A percentile compares a stretch with the other conserved stretches of the same genome.
These are phyloP conservation scores for Aporophyla lueneburgensis DNA, from an alignment of 2,888 invertebrate genomes.

Conservation along the genomic window DNA sequence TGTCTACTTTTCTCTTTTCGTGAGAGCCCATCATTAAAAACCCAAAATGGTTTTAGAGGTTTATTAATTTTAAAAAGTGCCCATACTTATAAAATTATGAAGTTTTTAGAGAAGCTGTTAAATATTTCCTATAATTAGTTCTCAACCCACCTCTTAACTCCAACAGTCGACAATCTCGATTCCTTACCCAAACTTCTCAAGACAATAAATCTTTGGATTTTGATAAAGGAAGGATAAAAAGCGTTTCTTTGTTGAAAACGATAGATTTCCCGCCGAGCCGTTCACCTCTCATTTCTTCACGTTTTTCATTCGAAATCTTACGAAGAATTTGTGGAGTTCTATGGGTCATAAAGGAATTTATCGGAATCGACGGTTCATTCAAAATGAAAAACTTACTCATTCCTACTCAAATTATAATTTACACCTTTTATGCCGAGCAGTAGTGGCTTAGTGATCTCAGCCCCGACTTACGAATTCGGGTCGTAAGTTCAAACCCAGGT, in stretches of 20 bases:
- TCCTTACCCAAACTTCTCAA: constrained; percentile 18
- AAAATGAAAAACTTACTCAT: not conserved
- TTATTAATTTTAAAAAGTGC: too few species aligned
- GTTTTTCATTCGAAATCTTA: constrained; percentile 28
- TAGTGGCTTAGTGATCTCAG: too few species aligned
- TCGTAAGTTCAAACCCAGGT: too few species aligned
- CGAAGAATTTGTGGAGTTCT: constrained; percentile 13
- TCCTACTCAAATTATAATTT: not conserved
- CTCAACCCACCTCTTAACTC: not conserved
- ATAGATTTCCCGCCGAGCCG: constrained; percentile 33
- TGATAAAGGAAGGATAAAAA: constrained; percentile 47
- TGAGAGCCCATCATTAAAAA: too few species aligned
- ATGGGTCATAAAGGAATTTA: constrained; percentile 8
- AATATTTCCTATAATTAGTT: not conserved
- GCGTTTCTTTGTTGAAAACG: constrained; percentile 35
- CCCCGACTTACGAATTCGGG: too few species aligned
- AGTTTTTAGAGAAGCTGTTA: too few species aligned
- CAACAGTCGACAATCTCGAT: constrained; percentile 15
- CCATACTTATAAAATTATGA: too few species aligned
- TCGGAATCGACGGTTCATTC: constrained; percentile 21
- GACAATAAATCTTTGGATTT: constrained; percentile 50
- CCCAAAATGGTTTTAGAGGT: too few species aligned
- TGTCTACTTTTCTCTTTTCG: too few species aligned
- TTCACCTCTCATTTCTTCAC: constrained; percentile 13
- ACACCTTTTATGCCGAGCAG: not conserved